These are phyloP conservation scores for Cirrhinus mrigala DNA, from an alignment of 2,797 vertebrate genomes.

Conservation along the genomic window DNA sequence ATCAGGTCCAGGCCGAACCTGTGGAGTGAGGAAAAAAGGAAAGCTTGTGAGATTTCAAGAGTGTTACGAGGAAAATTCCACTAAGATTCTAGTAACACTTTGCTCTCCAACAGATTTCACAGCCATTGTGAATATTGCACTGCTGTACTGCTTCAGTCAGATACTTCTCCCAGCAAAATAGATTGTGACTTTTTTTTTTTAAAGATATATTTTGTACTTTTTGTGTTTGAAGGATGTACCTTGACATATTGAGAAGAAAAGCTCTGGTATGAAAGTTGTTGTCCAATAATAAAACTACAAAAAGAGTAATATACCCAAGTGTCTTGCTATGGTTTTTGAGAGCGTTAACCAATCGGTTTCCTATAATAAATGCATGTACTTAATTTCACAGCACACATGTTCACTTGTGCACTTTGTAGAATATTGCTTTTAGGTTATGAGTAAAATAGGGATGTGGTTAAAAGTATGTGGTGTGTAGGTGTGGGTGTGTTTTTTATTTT, in stretches of 20 bases:
- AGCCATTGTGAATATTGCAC: slow-evolving; percentile 54
- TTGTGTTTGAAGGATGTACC: slow-evolving; percentile 65
- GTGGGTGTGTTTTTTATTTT: too few relatives aligned
- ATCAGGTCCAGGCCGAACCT: slow-evolving; percentile 7
- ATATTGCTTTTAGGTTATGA: background rate
- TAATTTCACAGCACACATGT: background rate
- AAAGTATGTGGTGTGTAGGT: background rate
- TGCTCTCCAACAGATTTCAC: slow-evolving; percentile 51
- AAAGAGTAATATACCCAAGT: slow-evolving; percentile 53
- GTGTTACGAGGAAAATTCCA: background rate
- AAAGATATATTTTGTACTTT: slow-evolving; percentile 76
- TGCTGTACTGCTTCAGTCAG: slow-evolving; percentile 41
- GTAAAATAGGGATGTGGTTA: background rate
- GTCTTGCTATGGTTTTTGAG: background rate
- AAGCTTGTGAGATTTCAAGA: slow-evolving; percentile 7
- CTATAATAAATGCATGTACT: too few relatives aligned
- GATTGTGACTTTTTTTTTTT: slow-evolving; percentile 50
- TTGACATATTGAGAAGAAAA: slow-evolving; percentile 65
- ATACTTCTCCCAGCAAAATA: slow-evolving; percentile 32
- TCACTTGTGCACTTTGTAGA: background rate
- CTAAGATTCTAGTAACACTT: background rate
- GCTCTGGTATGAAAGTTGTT: slow-evolving; percentile 60
- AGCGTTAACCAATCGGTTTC: background rate
- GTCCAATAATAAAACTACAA: slow-evolving; percentile 71
- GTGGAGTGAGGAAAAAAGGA: background rate